Evolutionary conservation across 2,888 invertebrate species (phyloP).

Genomic region (Eudasyphora cyanicolor): DNA sequence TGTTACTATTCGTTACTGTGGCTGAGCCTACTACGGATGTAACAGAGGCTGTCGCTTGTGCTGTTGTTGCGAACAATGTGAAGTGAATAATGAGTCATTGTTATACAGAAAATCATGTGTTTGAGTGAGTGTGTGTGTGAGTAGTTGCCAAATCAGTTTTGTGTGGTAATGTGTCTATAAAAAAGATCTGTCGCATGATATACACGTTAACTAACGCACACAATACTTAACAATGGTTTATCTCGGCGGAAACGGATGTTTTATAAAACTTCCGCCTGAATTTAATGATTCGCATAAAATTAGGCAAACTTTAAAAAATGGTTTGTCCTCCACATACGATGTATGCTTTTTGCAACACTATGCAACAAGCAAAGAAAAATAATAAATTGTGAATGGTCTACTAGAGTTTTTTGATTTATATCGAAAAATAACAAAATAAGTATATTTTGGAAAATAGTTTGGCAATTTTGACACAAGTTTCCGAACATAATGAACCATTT

Average conservation of each 20-base stretch:
- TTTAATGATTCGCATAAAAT: conserved; percentile 24
- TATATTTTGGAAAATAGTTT: too few relatives aligned
- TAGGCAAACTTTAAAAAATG: not conserved
- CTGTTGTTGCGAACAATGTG: conserved; percentile 24
- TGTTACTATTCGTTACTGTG: conserved; percentile 41
- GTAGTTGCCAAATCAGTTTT: too few relatives aligned
- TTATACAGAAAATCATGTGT: not conserved
- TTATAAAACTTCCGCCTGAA: conserved; percentile 33
- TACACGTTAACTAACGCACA: not conserved
- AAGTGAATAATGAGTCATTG: conserved; percentile 48
- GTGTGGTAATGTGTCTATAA: too few relatives aligned
- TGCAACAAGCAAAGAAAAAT: not conserved
- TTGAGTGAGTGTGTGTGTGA: not conserved
- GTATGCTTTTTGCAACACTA: not conserved
- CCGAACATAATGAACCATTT: too few relatives aligned
- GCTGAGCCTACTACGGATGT: conserved; percentile 9
- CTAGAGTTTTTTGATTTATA: too few relatives aligned
- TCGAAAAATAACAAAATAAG: too few relatives aligned
- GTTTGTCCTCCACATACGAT: too few relatives aligned
- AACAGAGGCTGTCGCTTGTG: not conserved
- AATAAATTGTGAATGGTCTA: too few relatives aligned
- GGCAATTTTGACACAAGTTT: too few relatives aligned
- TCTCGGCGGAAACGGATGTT: conserved; percentile 34
- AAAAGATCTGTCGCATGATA: not conserved
- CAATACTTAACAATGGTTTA: conserved; percentile 7